These are phyloP conservation scores for Dendroctonus ponderosae DNA, from an alignment of 1,140 invertebrate genomes.

Conservation along the genomic window DNA sequence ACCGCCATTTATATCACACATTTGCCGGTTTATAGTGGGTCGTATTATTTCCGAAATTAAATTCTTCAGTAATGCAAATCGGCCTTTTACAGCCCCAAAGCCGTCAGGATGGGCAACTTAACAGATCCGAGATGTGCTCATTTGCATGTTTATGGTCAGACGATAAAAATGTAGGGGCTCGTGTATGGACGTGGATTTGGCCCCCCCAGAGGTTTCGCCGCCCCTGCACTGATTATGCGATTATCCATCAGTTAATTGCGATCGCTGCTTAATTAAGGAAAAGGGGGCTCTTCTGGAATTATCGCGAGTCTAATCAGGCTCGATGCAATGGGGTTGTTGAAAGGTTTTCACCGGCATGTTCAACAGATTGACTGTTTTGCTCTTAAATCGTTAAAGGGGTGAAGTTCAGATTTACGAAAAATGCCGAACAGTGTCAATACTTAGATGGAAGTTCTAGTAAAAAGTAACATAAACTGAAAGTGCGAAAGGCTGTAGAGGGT, in stretches of 20 bases:
- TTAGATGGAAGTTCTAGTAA: too few species aligned
- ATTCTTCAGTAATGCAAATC: background rate
- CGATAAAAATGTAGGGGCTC: conserved; percentile 2
- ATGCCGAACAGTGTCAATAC: too few species aligned
- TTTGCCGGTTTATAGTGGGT: background rate
- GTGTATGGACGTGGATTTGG: background rate
- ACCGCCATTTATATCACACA: conserved; percentile 5
- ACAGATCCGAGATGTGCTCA: background rate
- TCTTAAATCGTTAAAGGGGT: too few species aligned
- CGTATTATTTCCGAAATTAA: conserved; percentile 12
- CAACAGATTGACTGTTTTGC: too few species aligned
- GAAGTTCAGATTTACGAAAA: too few species aligned
- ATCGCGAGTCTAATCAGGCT: background rate
- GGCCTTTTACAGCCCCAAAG: conserved; percentile 2
- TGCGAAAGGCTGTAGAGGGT: too few species aligned
- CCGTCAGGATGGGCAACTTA: background rate
- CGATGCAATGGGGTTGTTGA: too few species aligned
- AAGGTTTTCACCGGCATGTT: too few species aligned
- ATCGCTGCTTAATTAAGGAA: background rate
- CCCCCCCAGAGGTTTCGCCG: background rate
- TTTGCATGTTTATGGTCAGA: conserved; percentile 17
- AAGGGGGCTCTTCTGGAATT: background rate
- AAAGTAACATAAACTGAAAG: too few species aligned
- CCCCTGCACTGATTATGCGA: background rate
- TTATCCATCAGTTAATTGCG: conserved; percentile 8